Conservation (phyloP, 2,888 invertebrate species). For the Tipula confusa region DNA sequence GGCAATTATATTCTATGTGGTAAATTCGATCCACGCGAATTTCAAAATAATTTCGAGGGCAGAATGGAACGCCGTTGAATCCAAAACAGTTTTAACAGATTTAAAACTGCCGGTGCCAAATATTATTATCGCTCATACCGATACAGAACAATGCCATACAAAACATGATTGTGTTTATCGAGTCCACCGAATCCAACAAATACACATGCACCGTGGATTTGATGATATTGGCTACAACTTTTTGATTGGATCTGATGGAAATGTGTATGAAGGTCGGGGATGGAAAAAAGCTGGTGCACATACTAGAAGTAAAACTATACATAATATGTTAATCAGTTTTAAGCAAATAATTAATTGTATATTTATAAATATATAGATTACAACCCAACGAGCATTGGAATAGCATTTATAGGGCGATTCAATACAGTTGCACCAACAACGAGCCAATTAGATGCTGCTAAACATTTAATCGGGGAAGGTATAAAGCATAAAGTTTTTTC, state of each 20-base stretch:
- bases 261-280: slow-evolving; percentile 65
- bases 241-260: slow-evolving; percentile 70
- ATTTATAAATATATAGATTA: slow-evolving; percentile 47
- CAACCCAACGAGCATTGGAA: slow-evolving; percentile 62
- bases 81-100: slow-evolving; percentile 44
- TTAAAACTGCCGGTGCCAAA: slow-evolving; percentile 50
- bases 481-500: slow-evolving; percentile 56
- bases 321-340: neutral
- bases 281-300: slow-evolving; percentile 68
- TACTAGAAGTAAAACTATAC: slow-evolving; percentile 47
- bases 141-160: slow-evolving; percentile 56
- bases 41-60: slow-evolving; percentile 52
- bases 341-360: neutral
- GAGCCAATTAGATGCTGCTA: slow-evolving; percentile 55
- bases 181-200: slow-evolving; percentile 57
- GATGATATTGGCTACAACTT: slow-evolving; percentile 73
- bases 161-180: slow-evolving; percentile 43
- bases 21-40: neutral
- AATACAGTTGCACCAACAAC: slow-evolving; percentile 53
- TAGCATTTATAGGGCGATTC: slow-evolving; percentile 69
- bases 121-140: slow-evolving; percentile 60
- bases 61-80: slow-evolving; percentile 63
- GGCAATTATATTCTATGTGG: neutral
- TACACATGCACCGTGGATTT: slow-evolving; percentile 60
- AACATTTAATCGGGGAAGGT: slow-evolving; percentile 58